Base-by-base conservation (phyloP, 2,113 vertebrate species). In the Calonectris borealis region DNA sequence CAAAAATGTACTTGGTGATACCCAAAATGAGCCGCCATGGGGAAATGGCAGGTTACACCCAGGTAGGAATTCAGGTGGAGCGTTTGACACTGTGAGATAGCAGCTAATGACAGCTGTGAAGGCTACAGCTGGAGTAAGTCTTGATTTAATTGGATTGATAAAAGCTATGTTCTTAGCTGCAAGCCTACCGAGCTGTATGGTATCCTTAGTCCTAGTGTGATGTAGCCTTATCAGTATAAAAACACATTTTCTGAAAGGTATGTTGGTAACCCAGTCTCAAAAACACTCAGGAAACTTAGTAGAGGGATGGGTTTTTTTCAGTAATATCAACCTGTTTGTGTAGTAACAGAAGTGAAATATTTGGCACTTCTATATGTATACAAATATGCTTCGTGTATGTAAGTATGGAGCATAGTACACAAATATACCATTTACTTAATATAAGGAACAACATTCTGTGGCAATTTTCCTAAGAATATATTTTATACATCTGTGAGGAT, bases 381-480 rank as follows among this genome's bases (percentile, higher is more conserved):
- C 96, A 95, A 97, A 97, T 98, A 96, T 93, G 97, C 60, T 97
- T 93, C 32, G 3, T 83, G 57, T 68, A 5, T 86, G 71, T 83
- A 69, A 97, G 46, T 87, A 66, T 81, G 65, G 48, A 88, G 54
- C 86, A 40, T 9, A 77, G 81, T 82, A 96, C 90, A 91, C 51
- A 98, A 98, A 98, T 97, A 88, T 21, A 97, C 92, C 80, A 86
- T 92, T 97, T 97, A 93, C 66, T 93, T 96, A 90, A 95, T 96
- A 94, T 60, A 97, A 97, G 92, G 93, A 97, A 95, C 95, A 97
- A 97, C 95, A 97, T 80, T 94, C 96, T 96, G 94, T 97, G 96
- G 96, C 95, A 98, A 54, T 98, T 98, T 98, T 98, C 95, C 96
- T 97, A 81, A 96, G 93, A 97, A 93, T 97, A 8, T 90, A 96